Base-by-base conservation (phyloP, 2,888 invertebrate genomes). In the Hypomecis punctinalis region DNA sequence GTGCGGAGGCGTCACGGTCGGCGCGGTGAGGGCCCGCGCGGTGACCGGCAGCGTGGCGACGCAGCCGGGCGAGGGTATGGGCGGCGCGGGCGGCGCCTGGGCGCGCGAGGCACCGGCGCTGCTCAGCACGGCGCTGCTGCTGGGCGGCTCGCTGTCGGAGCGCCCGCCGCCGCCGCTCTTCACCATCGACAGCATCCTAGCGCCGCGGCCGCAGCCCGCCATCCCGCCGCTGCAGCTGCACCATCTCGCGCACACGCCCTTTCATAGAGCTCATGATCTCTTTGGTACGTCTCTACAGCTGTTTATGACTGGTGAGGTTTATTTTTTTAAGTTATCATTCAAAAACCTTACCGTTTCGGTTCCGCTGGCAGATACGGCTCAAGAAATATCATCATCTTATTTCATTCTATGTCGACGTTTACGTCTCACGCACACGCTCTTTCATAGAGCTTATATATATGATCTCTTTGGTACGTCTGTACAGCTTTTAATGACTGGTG, bases 151-250 rank as follows among this genome's bases (percentile, higher is more conserved):
- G 85, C 76, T 93, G 79, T 89, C 92, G 76, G 79, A 93, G 90
- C 78, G 93, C 76, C 89, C 93, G 89, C 83, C 88, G 74, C 86
- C 89, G 91, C 94, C 79, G 91, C 93, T 97, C 68, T 97, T 97
- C 86, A 97, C 97, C 76, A 97, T 97, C 80, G 97, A 97, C 89
- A 97, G 97, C 89, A 97, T 97, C 77, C 91, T 97, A 84, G 97
- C 97, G 53, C 96, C 97, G 58, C 92, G 95, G 63, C 95, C 95
- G 53, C 94, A 93, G 71, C 94, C 94, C 51, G 93, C 94, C 58
- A 89, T 94, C 64, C 94, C 94, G 46, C 94, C 94, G 68, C 92
- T 95, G 69, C 91, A 90, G 76, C 82, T 91, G 46, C 92, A 91
- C 73, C 96, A 96, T 76, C 91, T 96, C 71, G 85, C 90, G 91